Base-by-base conservation (phyloP, 2,113 vertebrate genomes). In the Rallus limicola region DNA sequence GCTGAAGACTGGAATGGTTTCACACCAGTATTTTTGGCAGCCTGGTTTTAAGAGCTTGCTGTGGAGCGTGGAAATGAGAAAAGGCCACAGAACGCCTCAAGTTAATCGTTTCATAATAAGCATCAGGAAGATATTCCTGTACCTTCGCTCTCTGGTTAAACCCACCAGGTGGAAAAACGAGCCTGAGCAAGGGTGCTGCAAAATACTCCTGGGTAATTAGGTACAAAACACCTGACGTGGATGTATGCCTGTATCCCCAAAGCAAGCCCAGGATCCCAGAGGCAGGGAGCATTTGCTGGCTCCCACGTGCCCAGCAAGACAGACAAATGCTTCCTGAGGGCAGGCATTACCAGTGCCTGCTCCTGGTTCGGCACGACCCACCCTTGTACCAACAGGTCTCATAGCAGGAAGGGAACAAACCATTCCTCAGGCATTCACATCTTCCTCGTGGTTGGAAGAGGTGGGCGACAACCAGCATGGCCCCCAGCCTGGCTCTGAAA, bases 221-320 rank as follows among this genome's bases (percentile, higher is more conserved):
- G 64, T 5, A n/a, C 12, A 33, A 15, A 1, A 14, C 3, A 14
- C 15, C 42, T 50, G 23, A 3, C 0, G 0, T 4, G 36, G 59
- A 38, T 25, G n/a, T 33, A 48, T 9, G 75, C 7, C 67, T 56
- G 10, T 9, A 42, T 11, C 26, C 58, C 56, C 58, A 78, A 81
- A 25, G 2, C 12, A 1, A 20, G 16, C 5, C 0, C 0, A 92
- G 55, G 50, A 34, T 65, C 56, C 74, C 23, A 24, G 59, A 59
- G 5, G 6, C 42, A 52, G 74, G 48, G 24, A 82, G 46, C 25
- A 38, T 76, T 56, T 72, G 38, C 24, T 52, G 68, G 29, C 50
- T 63, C 52, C 68, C n/a, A n/a, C 2, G 15, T 10, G 29, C 18
- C 59, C 80, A 52, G 67, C 38, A 82, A 74, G 52, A 48, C 69